These are phyloP conservation scores for Dipodomys ordii DNA, from an alignment of 2,113 vertebrate genomes.

Conservation along the genomic window DNA sequence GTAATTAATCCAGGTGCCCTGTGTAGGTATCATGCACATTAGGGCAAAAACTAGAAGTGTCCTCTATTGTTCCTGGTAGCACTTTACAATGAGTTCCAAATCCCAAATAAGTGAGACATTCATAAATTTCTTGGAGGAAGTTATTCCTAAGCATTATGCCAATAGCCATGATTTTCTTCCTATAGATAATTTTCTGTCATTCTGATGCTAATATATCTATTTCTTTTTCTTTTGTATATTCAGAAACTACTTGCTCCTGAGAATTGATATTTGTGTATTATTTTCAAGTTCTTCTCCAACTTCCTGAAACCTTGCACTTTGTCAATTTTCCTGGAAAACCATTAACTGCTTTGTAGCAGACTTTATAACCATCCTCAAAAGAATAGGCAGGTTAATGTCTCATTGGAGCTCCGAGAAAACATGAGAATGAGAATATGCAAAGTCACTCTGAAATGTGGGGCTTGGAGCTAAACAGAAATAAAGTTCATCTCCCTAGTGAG, in stretches of 20 bases:
- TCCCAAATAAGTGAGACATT: neutral
- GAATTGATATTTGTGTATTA: neutral
- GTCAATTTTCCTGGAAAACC: neutral
- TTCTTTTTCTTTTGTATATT: neutral
- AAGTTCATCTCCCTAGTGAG: neutral
- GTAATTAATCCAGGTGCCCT: too few species aligned
- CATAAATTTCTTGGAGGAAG: neutral
- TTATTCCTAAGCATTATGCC: neutral
- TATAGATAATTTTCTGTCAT: neutral
- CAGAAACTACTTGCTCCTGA: neutral
- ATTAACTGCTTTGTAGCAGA: neutral
- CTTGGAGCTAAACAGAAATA: neutral
- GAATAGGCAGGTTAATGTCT: neutral
- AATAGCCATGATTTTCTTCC: neutral
- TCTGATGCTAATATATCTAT: neutral
- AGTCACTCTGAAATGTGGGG: neutral
- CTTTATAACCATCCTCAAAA: neutral
- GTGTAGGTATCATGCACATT: too few species aligned
- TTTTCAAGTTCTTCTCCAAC: neutral
- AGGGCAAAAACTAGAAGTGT: neutral
- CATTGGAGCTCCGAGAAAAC: neutral
- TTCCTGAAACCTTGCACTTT: neutral
- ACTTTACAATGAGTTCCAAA: too few species aligned
- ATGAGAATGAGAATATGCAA: neutral
- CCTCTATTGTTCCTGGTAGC: neutral